Evolutionary conservation across 2,113 vertebrate genomes (phyloP), one percentile per base, ranked within the genome.

Genomic region (Ursus arctos): DNA sequence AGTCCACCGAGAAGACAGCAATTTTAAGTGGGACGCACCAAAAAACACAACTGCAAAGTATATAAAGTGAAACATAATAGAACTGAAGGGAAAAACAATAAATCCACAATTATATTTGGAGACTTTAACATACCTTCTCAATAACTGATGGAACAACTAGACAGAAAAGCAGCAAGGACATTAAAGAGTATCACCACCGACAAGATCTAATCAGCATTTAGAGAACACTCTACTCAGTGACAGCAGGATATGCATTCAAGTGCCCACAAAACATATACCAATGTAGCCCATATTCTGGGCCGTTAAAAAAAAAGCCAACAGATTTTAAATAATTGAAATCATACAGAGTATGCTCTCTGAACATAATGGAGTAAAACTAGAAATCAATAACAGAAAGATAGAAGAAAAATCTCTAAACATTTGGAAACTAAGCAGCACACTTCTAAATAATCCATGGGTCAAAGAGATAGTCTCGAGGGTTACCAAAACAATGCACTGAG

Each of bases 261-360:
- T 59, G 15, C 36, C 47, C 47, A 53, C 18, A 72, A 49, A 63
- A 72, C 18, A 53, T 26, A 21, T 43, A 51, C 61, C 24, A 76
- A 76, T 12, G 28, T 26, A 86, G 24, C 94, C 49, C 72, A 28
- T 36, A 84, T 53, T n/a, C 18, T 67, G 33, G 65, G 14, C 40
- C n/a, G 4, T 69, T 84, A 22, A 36, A 51, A 59, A 40, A 55
- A 82, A 87, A 18, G 7, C 53, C 91, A 77, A 36, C 15, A 55
- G 53, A 71, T 67, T 55, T 91, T 69, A 95, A 86, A 91, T 53
- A 88, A 47, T 11, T 88, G 69, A 67, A 97, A 65, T 31, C 69
- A 51, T 10, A 63, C 26, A 59, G 57, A 74, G 40, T 49, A 12
- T 74, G 33, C 21, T 84, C 67, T 93, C 69, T 76, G 88, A 95